Conservation (phyloP, 2,888 invertebrate species). For the Brassicogethes aeneus region DNA sequence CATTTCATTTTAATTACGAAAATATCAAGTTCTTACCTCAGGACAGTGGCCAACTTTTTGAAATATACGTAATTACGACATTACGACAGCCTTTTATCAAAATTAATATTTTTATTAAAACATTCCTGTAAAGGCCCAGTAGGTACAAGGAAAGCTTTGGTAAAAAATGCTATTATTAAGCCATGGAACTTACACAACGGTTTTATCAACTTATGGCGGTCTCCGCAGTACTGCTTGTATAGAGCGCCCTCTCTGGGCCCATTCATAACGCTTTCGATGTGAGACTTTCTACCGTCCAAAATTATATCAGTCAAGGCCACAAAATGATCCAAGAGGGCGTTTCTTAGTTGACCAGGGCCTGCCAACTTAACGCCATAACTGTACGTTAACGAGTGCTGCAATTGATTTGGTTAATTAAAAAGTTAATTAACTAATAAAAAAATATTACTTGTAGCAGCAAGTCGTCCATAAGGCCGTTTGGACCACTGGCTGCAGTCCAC, state of each 20-base stretch:
- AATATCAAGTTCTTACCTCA: too few relatives aligned
- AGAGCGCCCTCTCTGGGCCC: slow-evolving; percentile 47
- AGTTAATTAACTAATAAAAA: not conserved
- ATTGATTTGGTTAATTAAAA: not conserved
- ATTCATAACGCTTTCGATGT: slow-evolving; percentile 56
- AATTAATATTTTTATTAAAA: too few relatives aligned
- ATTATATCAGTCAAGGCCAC: slow-evolving; percentile 62
- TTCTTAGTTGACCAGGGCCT: slow-evolving; percentile 47
- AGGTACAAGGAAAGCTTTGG: too few relatives aligned
- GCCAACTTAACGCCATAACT: slow-evolving; percentile 48
- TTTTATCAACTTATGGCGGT: slow-evolving; percentile 56
- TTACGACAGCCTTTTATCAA: too few relatives aligned
- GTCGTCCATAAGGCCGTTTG: slow-evolving; percentile 43
- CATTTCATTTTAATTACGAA: too few relatives aligned
- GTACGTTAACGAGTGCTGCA: slow-evolving; percentile 37
- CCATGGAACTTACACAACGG: slow-evolving; percentile 58
- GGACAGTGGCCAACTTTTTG: too few relatives aligned
- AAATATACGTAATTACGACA: too few relatives aligned
- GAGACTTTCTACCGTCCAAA: slow-evolving; percentile 61
- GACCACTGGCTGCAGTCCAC: slow-evolving; percentile 63
- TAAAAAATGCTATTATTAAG: too few relatives aligned
- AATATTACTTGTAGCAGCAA: slow-evolving; percentile 40
- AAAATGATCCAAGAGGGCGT: slow-evolving; percentile 58
- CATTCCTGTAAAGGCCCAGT: too few relatives aligned
- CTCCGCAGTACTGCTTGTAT: slow-evolving; percentile 56